A percentile compares a stretch with the other conserved stretches of the same genome.
phyloP scores from a whole-genome alignment of 2,797 vertebrate genomes.

The Mormyrops boulengeri region DNA sequence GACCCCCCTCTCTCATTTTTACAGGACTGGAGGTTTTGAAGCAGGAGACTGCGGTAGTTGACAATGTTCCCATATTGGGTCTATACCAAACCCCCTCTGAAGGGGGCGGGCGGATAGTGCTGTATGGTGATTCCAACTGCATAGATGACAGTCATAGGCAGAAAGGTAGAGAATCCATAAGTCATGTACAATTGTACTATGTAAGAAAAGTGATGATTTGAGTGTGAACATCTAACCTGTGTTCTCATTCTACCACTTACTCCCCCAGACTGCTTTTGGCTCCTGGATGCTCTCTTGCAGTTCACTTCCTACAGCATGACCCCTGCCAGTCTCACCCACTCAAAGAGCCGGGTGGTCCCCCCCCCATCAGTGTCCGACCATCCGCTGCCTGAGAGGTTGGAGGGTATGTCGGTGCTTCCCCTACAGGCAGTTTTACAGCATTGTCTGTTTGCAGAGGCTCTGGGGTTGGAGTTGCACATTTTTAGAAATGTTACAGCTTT shows the following conservation, averaged over 20 bases:
- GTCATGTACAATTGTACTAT: not conserved
- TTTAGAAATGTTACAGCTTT: not conserved
- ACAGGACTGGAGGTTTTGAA: constrained; percentile 91
- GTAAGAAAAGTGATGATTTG: not conserved
- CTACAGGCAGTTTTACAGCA: not conserved
- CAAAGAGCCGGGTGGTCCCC: constrained; percentile 74
- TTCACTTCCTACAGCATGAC: constrained; percentile 90
- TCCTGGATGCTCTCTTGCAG: constrained; percentile 89
- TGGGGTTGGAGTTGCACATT: not conserved
- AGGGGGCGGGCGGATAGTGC: constrained; percentile 81
- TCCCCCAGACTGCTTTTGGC: constrained; percentile 88
- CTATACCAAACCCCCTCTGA: constrained; percentile 87
- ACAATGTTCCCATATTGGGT: constrained; percentile 86
- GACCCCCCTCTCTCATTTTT: constrained; percentile 9
- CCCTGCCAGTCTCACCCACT: constrained; percentile 88
- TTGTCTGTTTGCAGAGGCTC: not conserved
- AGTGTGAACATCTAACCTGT: not conserved
- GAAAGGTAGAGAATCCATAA: constrained; percentile 68
- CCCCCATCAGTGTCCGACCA: constrained; percentile 69
- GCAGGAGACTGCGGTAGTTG: constrained; percentile 85
- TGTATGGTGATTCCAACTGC: constrained; percentile 96
- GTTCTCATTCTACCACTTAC: too few species aligned
- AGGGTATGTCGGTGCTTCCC: constrained; percentile 64
- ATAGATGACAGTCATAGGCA: constrained; percentile 96
- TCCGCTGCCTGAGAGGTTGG: constrained; percentile 80